Base-by-base conservation (phyloP, 2,113 vertebrate genomes). In the Dromiciops gliroides region DNA sequence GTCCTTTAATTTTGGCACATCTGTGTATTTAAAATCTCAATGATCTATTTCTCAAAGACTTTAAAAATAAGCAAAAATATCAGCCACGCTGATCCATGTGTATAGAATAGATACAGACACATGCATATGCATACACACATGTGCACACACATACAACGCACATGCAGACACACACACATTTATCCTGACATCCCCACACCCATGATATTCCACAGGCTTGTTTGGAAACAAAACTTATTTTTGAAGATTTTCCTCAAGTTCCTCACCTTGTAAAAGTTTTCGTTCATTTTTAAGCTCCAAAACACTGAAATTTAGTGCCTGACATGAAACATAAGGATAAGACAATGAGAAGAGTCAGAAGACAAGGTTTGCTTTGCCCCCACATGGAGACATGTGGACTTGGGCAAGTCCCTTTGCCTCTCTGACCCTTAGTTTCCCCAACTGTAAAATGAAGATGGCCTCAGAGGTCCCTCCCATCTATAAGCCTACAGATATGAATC, bases 401-500 rank as follows among this genome's bases (percentile, higher is more conserved):
- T 60, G 56, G 56, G 10, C 28, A 60, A 52, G 23, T 52, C 51
- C 67, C 37, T 44, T 44, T 6, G 22, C 37, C 37, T 75, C 37
- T 31, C 25, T 44, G 5, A 2, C 16, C 37, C 3, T 75, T 37
- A 75, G 67, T 75, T 75, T 75, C 67, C 16, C 2, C 37, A 22
- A 44, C 14, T 75, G 67, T 22, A n/a, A 75, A 19, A 75, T n/a
- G 16, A 75, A 75, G 16, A 75, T 22, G 14, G 6, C 16, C 67
- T 67, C 56, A 37, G 56, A 67, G 31, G 56, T 11, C 31, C 56
- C 16, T 75, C 37, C 16, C 67, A 75, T n/a, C 37, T 75, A 7
- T 67, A 37, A 4, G 31, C 83, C 94, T 93, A 49, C 96, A 94
- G 92, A 96, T 6, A 48, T 47, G 28, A 90, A 75, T 8, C 93